Conservation (phyloP, 2,113 vertebrate species). For the Himantopus leucocephalus region DNA sequence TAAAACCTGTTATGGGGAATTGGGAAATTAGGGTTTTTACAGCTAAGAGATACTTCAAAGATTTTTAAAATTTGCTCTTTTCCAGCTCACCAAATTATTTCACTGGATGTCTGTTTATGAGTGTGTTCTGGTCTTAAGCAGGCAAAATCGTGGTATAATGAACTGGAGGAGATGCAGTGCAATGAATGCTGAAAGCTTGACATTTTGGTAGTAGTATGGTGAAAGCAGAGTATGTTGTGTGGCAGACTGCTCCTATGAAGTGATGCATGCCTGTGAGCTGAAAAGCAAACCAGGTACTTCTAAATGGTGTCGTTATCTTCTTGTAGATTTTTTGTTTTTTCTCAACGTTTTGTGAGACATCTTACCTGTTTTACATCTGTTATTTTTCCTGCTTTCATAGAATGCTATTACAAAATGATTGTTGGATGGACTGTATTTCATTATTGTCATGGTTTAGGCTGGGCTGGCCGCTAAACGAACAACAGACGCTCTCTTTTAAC, state of each 20-base stretch:
- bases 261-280: not conserved
- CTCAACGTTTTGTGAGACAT: not conserved
- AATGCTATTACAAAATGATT: not conserved
- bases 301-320: not conserved
- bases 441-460: not conserved
- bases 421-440: not conserved
- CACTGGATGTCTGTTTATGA: not conserved
- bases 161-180: not conserved
- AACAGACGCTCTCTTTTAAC: not conserved
- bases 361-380: not conserved
- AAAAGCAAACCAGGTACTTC: not conserved
- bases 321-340: not conserved
- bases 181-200: not conserved
- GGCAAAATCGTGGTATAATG: not conserved
- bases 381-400: not conserved
- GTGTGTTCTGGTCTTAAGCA: not conserved
- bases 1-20: not conserved
- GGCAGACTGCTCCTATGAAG: not conserved
- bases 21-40: not conserved
- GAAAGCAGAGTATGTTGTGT: not conserved
- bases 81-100: not conserved
- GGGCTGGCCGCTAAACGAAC: not conserved
- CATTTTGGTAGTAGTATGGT: not conserved
- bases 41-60: not conserved
- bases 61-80: not conserved